phyloP scores from a whole-genome alignment of 2,113 vertebrate species.

The Sapayoa aenigma region DNA sequence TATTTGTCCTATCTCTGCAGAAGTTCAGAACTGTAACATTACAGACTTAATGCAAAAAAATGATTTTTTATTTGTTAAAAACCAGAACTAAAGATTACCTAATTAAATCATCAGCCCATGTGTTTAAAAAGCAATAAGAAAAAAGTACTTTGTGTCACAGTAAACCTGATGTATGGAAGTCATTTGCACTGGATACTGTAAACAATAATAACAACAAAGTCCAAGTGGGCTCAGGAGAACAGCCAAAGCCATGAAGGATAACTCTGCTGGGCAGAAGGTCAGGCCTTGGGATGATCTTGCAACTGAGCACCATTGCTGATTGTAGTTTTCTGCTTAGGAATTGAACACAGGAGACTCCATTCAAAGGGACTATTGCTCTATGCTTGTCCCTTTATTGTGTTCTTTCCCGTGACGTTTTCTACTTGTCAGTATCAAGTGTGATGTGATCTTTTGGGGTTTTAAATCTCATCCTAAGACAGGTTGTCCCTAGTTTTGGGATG shows the following conservation, averaged over 20 bases:
- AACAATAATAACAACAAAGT: neutral
- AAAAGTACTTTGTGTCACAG: neutral
- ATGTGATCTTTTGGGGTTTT: neutral
- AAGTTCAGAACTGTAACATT: neutral
- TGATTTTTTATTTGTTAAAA: neutral
- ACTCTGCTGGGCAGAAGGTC: neutral
- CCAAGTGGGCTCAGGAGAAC: neutral
- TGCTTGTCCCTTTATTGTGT: neutral
- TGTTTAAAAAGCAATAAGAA: neutral
- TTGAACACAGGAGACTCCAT: neutral
- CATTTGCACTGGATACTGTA: neutral
- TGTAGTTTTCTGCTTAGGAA: neutral
- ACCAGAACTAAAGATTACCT: neutral
- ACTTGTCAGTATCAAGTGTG: neutral
- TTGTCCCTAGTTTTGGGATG: neutral
- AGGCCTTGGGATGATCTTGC: neutral
- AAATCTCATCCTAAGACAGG: neutral
- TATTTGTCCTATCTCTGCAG: neutral
- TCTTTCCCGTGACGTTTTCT: neutral
- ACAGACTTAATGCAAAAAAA: neutral
- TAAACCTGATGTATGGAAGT: neutral
- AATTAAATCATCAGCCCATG: neutral
- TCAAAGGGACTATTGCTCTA: neutral
- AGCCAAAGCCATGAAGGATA: neutral
- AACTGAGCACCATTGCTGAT: neutral